Conservation (phyloP, 2,888 invertebrate genomes). For the Eilema sororculum region DNA sequence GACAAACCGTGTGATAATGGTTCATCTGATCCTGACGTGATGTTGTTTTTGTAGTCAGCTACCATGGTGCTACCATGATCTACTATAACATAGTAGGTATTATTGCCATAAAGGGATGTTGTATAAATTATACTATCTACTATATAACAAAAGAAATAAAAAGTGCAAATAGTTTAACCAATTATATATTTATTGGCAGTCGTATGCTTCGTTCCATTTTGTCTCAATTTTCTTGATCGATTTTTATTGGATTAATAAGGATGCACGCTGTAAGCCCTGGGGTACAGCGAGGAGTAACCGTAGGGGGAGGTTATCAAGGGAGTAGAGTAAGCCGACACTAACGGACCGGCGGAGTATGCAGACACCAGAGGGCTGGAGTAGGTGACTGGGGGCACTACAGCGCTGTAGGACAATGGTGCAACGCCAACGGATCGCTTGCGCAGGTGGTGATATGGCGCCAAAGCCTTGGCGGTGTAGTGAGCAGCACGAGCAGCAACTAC, state of each 20-base stretch:
- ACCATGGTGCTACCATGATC: background rate
- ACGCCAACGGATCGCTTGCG: conserved; percentile 72
- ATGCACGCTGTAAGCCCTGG: conserved; percentile 45
- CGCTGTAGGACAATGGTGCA: conserved; percentile 64
- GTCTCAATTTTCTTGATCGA: background rate
- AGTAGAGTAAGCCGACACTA: conserved; percentile 57
- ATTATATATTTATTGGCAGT: conserved; percentile 12
- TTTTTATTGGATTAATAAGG: conserved; percentile 9
- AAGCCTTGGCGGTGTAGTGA: conserved; percentile 80
- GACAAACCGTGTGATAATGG: no score
- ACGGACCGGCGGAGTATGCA: conserved; percentile 56
- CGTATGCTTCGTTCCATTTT: background rate
- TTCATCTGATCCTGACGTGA: no score
- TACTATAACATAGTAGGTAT: background rate
- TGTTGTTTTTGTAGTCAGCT: no score
- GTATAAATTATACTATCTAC: background rate
- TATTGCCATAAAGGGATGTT: background rate
- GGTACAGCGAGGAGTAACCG: conserved; percentile 58
- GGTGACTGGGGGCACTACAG: conserved; percentile 63
- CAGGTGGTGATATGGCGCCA: conserved; percentile 75
- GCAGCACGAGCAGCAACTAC: conserved; percentile 82
- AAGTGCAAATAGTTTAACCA: background rate
- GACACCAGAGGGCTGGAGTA: conserved; percentile 56
- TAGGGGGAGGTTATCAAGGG: conserved; percentile 51
- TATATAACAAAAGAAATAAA: background rate